Base-by-base conservation (phyloP, 2,888 invertebrate species). In the Parnassius mnemosyne region DNA sequence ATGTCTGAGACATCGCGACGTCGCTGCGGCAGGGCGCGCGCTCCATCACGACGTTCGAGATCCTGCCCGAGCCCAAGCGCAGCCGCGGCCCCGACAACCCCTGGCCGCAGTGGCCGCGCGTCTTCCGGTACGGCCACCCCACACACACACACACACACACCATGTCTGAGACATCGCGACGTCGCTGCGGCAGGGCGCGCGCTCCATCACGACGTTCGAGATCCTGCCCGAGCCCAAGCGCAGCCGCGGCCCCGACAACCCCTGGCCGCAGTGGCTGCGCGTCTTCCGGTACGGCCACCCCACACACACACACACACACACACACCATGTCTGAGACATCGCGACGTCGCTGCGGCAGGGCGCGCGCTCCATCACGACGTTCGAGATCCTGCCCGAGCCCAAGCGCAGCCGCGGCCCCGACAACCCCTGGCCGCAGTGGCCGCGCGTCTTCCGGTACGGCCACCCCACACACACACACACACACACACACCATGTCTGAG, bases 341-440 rank as follows among this genome's bases (percentile, higher is more conserved):
- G 99, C 97, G 16, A 99, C 99, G 0, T 97, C 98, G 0, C 93
- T 99, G 65, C 94, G 99, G 10, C 94, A 98, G 92, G 98, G 99
- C 57, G 99, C 99, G 49, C 95, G 94, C 76, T 94, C 94, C 3
- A 97, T 99, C 75, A 97, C 97, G 0, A 96, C 98, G 1, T 99
- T 99, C 87, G 99, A 99, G 92, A 99, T 99, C 78, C 92, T 99
- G 57, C 99, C 99, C 0, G 95, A 97, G 76, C 99, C 99, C 13
- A 96, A 97, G 60, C 92, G 92, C 3, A 92, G 92, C 41, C 93
- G 99, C 46, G 95, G 95, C 12, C 92, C 92, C 13, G 98, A 98
- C 83, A 99, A 99, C 88, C 99, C 99, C 0, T 99, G 99, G 99
- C 99, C 99, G 3, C 98, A 99, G 80, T 99, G 97, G 96, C 99